Base-by-base conservation (phyloP, 2,888 invertebrate genomes). In the Thymelicus acteon region DNA sequence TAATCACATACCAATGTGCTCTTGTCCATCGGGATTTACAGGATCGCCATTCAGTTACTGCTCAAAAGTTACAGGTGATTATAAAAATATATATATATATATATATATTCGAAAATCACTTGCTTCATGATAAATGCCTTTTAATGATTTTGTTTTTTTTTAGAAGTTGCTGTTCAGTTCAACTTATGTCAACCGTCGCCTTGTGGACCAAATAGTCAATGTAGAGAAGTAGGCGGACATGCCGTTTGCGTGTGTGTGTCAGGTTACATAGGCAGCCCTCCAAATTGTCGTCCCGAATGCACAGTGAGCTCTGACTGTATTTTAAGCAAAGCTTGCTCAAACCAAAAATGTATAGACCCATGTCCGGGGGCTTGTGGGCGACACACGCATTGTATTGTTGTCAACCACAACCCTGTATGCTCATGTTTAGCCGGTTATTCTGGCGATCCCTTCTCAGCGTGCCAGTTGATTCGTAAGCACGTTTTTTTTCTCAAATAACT, bases 221-320 rank as follows among this genome's bases (percentile, higher is more conserved):
- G 97, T 81, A 93, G 95, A 77, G 95, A 95, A 85, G 88, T 95
- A 8, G 96, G 95, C 75, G 95, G 95, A 3, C 95, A 96, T 79
- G 96, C 96, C 0, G 95, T 96, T 6, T 97, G 97, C 80, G 95
- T 96, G 61, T 97, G 97, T 80, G 92, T 96, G 4, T 92, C 94
- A 63, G 95, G 95, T 37, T 96, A 94, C 78, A 89, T 95, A 37
- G 97, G 97, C 39, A 95, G 94, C 74, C 96, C 97, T 63, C 97
- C 97, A 44, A 95, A 95, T 74, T 97, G 97, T 80, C 95, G 97
- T 61, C 97, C 97, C 0, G 97, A 97, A 88, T 97, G 97, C 85
- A 94, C 96, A 58, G 93, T 96, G 37, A 97, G 96, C 85, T 95
- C 95, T 0, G 97, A 97, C 75, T 97, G 97, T 82, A 87, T 95